Conservation (phyloP, 2,888 invertebrate genomes). For the Dugesia japonica region DNA sequence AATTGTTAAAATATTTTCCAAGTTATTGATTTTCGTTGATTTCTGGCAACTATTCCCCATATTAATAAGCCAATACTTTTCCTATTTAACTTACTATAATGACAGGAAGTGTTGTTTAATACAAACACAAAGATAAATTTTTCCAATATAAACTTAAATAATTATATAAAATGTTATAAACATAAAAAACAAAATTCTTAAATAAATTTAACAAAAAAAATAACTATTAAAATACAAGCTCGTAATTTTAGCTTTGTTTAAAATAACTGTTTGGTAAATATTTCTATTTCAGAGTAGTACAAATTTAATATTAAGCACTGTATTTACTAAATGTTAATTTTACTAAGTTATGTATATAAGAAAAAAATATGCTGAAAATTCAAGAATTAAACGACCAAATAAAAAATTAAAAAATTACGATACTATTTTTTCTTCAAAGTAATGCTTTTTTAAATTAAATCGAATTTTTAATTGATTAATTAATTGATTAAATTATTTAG, state of each 20-base stretch:
- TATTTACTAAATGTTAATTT: background rate
- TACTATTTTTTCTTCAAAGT: background rate
- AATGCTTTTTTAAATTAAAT: background rate
- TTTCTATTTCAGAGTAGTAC: background rate
- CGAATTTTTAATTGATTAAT: background rate
- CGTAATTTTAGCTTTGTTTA: slow-evolving; percentile 4
- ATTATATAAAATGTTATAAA: background rate
- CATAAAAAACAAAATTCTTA: too few species aligned
- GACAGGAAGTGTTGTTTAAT: too few species aligned
- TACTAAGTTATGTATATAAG: background rate
- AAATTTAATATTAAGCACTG: background rate
- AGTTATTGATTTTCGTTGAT: too few species aligned
- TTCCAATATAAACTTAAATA: too few species aligned
- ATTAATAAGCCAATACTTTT: too few species aligned
- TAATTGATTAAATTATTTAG: background rate
- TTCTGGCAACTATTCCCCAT: too few species aligned
- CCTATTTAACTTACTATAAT: too few species aligned
- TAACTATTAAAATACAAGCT: too few species aligned
- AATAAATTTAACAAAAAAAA: background rate
- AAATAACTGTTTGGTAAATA: background rate
- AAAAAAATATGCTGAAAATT: slow-evolving; percentile 20
- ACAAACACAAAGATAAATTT: too few species aligned
- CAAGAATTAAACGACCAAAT: background rate
- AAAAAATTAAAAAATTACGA: slow-evolving; percentile 11
- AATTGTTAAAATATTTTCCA: too few species aligned